Percentiles rank a stretch among this genome's conserved stretches.
These are phyloP conservation scores for Monodelphis domestica DNA, from an alignment of 2,797 vertebrate genomes.

Conservation along the genomic window DNA sequence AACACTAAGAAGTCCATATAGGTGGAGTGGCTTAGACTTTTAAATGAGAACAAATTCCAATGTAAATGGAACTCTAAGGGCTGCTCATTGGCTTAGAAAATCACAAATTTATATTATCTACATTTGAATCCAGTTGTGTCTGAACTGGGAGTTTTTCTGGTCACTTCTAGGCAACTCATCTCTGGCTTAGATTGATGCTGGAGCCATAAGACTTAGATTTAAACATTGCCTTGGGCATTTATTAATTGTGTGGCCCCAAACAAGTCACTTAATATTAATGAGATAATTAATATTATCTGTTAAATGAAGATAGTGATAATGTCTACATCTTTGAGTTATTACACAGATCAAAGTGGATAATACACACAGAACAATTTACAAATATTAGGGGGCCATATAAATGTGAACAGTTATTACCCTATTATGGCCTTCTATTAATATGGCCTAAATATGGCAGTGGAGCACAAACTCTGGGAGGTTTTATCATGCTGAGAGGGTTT, in stretches of 20 bases:
- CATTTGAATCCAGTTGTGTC: neutral
- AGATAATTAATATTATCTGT: constrained; percentile 11
- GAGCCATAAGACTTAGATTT: neutral
- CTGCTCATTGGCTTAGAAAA: neutral
- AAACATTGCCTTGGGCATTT: neutral
- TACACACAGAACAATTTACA: neutral
- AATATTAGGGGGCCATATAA: neutral
- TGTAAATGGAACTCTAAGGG: neutral
- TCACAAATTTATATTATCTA: neutral
- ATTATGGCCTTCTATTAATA: neutral
- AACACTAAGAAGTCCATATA: neutral
- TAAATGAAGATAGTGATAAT: neutral
- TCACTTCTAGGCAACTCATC: neutral
- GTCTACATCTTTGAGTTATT: neutral
- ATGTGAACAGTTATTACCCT: neutral
- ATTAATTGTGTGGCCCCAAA: neutral
- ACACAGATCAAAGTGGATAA: neutral
- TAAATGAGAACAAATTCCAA: neutral
- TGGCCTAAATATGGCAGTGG: neutral
- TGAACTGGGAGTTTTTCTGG: neutral
- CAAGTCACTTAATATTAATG: neutral
- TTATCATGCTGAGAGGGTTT: neutral
- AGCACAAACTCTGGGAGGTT: neutral
- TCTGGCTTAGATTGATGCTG: neutral
- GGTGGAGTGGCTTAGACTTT: neutral